Base-by-base conservation (phyloP, 2,888 invertebrate species). In the Eupeodes latifasciatus region DNA sequence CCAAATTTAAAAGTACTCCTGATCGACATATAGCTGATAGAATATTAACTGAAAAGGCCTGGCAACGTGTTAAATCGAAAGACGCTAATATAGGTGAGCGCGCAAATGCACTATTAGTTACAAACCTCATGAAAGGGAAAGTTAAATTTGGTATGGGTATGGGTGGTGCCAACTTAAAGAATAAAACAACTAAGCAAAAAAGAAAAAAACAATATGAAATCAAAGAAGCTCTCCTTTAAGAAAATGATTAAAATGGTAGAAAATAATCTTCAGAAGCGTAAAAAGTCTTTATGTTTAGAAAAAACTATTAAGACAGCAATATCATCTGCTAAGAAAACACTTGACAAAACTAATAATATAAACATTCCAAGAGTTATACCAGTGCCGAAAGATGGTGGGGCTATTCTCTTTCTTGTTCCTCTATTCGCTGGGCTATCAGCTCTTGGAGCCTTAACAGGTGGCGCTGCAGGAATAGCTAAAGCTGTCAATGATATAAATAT, bases 81-180 rank as follows among this genome's bases (percentile, higher is more conserved):
- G 67, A 87, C 55, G 74, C 81, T 59, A 72, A 55, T 78, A n/a
- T 80, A 10, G 49, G 71, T 49, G 80, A 89, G 79, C 72, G 76
- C 44, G 12, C 82, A 53, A 88, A 36, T 47, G 76, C 81, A 4
- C 64, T 62, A n/a, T 16, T 79, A 7, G 81, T 84, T 11, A 77
- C 78, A 5, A 84, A 81, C 27, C 51, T 80, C 19, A 87, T 90
- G 89, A 87, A 85, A 40, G 59, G 71, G 6, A 90, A 90, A 89
- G 3, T 19, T 75, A 84, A 75, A 89, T 16, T 27, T 9, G 55
- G 53, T 5, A 55, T 16, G 19, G 19, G 53, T 55, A 19, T 19
- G 19, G 19, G 19, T 12, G 59, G 14, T 34, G 4, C 34, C 34
- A 79, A 51, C 51, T 90, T 90, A 82, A 91, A 85, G 49, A 49